Evolutionary conservation across 2,888 invertebrate species (phyloP).

Genomic region (Caenorhabditis drosophilae): DNA sequence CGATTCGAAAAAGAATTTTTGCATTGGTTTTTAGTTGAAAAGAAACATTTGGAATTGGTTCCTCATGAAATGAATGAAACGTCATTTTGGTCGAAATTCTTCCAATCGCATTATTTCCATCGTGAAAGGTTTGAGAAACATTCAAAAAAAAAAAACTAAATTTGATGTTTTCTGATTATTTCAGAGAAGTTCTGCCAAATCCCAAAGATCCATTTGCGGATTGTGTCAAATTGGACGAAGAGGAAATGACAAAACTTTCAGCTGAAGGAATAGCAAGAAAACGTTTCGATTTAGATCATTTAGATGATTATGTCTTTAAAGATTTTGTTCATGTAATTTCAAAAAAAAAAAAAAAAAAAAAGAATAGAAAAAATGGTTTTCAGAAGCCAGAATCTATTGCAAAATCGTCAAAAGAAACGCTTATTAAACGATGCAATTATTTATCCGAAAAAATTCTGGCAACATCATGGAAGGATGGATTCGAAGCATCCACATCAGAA

Average conservation of each 20-base stretch:
- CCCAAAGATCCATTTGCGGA: slow-evolving; percentile 94
- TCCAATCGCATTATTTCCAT: slow-evolving; percentile 92
- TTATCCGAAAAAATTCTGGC: slow-evolving; percentile 62
- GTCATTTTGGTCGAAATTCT: slow-evolving; percentile 99
- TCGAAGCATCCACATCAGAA: background rate
- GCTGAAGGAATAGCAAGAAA: slow-evolving; percentile 40
- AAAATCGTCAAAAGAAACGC: slow-evolving; percentile 24
- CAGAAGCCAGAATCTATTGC: slow-evolving; percentile 36
- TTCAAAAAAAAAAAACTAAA: background rate
- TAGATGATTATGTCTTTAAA: slow-evolving; percentile 39
- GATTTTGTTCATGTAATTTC: slow-evolving; percentile 34
- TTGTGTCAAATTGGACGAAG: slow-evolving; percentile 94
- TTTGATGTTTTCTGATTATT: no score
- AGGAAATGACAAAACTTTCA: slow-evolving; percentile 68
- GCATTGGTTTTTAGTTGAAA: slow-evolving; percentile 78
- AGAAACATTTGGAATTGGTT: slow-evolving; percentile 93
- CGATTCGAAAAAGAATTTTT: no score
- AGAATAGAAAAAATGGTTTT: slow-evolving; percentile 7
- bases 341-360: background rate
- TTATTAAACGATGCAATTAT: slow-evolving; percentile 64
- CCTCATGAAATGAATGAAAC: slow-evolving; percentile 91
- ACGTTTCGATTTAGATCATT: slow-evolving; percentile 48
- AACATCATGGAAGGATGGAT: slow-evolving; percentile 33
- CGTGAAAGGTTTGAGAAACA: slow-evolving; percentile 76
- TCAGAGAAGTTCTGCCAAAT: slow-evolving; percentile 49